phyloP scores from a whole-genome alignment of 2,113 vertebrate genomes.

The Myxocyprinus asiaticus region DNA sequence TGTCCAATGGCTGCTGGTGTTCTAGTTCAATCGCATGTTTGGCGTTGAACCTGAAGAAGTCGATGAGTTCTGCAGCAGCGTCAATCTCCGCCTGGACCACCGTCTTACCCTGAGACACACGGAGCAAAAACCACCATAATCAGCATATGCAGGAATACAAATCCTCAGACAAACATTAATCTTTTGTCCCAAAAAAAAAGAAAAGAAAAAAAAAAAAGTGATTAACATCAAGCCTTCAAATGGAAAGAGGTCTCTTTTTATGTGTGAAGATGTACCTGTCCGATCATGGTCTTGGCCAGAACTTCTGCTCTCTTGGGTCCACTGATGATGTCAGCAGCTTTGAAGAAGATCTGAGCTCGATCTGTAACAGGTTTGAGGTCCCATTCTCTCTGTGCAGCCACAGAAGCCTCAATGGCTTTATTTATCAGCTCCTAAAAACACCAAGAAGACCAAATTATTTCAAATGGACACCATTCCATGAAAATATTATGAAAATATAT shows the following conservation, averaged over 20 bases:
- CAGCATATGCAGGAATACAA: not conserved
- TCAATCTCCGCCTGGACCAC: slow-evolving; percentile 95
- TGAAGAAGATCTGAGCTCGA: slow-evolving; percentile 89
- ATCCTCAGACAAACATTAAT: not conserved
- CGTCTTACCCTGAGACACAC: slow-evolving; percentile 83
- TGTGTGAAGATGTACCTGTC: slow-evolving; percentile 81
- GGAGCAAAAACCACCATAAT: too few relatives aligned
- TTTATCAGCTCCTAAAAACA: slow-evolving; percentile 83
- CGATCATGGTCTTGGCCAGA: slow-evolving; percentile 95
- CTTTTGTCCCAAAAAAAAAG: not conserved
- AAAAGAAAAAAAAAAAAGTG: too few relatives aligned
- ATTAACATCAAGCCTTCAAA: too few relatives aligned
- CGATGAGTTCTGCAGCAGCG: slow-evolving; percentile 87
- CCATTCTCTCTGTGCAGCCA: slow-evolving; percentile 87
- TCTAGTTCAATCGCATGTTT: slow-evolving; percentile 88
- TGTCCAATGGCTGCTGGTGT: slow-evolving; percentile 81
- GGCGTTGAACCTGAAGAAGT: slow-evolving; percentile 97
- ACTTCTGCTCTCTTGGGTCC: slow-evolving; percentile 85
- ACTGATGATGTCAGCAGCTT: slow-evolving; percentile 85
- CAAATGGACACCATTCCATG: too few relatives aligned
- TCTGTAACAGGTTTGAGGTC: slow-evolving; percentile 88
- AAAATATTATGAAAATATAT: too few relatives aligned
- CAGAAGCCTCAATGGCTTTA: slow-evolving; percentile 83
- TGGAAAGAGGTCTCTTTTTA: not conserved
- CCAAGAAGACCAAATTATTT: too few relatives aligned